phyloP scores from a whole-genome alignment of 64 coral and sea anemone genomes.

The Pocillopora verrucosa region DNA sequence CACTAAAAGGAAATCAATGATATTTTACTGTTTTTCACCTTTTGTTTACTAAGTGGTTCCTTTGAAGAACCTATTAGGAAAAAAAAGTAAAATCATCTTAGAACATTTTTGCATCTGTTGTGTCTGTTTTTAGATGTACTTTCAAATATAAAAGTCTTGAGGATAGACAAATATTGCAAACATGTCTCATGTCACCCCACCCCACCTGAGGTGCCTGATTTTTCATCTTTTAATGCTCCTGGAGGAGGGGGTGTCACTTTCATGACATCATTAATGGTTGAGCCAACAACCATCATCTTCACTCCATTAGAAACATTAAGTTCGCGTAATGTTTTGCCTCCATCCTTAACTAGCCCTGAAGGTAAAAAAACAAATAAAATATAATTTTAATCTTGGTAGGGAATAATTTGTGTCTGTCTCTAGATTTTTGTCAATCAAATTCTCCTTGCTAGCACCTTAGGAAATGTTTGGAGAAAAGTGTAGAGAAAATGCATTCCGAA shows the following conservation, averaged over 20 bases:
- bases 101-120: neutral
- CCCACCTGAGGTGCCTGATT: conserved; percentile 44
- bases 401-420: no score
- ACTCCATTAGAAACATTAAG: conserved; percentile 79
- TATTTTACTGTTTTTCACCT: conserved; percentile 41
- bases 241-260: conserved; percentile 92
- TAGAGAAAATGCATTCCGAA: no score
- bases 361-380: neutral
- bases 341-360: conserved; percentile 96
- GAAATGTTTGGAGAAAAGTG: no score
- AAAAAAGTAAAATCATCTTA: neutral
- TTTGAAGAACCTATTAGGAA: conserved; percentile 77
- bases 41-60: conserved; percentile 94
- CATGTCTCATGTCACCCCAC: neutral
- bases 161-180: no score
- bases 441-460: no score
- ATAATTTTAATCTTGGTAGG: no score
- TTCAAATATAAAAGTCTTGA: no score
- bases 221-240: conserved; percentile 92
- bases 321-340: conserved; percentile 84
- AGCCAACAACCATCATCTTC: conserved; percentile 99
- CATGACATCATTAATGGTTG: conserved; percentile 97
- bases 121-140: no score
- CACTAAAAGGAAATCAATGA: neutral
- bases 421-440: no score